These are phyloP conservation scores for Apis mellifera DNA, from an alignment of 1,140 invertebrate genomes.

Conservation along the genomic window Amel_HAv3.1 CM009933.2:2008001-2008500, in stretches of 20 bases:
- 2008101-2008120: conserved; percentile 20
- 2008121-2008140: neutral
- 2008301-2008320: conserved; percentile 22
- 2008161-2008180: neutral
- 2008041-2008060: conserved; percentile 23
- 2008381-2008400: conserved; percentile 45
- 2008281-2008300: conserved; percentile 20
- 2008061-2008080: conserved; percentile 1
- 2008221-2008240: neutral
- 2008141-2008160: neutral
- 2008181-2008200: neutral
- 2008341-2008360: conserved; percentile 5
- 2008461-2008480: neutral
- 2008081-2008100: conserved; percentile 16
- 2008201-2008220: neutral
- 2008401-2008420: conserved; percentile 33
- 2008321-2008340: conserved; percentile 51
- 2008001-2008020: conserved; percentile 18
- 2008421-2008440: conserved; percentile 20
- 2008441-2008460: neutral
- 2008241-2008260: neutral
- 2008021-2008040: conserved; percentile 47
- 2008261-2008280: neutral
- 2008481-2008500: neutral
- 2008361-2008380: conserved; percentile 27